Evolutionary conservation across 2,113 vertebrate species (phyloP).

Genomic region (Oncorhynchus mykiss): DNA sequence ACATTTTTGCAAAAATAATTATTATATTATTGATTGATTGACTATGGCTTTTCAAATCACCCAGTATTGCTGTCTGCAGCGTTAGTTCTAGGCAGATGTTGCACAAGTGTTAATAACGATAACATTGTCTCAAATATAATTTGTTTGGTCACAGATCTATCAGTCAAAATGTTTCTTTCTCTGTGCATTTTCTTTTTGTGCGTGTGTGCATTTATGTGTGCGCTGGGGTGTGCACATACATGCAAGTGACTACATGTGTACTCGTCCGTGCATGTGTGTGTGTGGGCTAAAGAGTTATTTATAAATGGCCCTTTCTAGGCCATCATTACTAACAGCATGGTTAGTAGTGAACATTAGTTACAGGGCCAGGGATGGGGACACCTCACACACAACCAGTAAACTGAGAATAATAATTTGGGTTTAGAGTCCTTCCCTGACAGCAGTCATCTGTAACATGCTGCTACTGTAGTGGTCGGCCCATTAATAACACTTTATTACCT

Average conservation of each 20-base stretch:
- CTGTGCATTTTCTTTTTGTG: not conserved
- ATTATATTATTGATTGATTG: too few relatives aligned
- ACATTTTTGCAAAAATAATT: too few relatives aligned
- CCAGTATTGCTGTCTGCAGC: too few relatives aligned
- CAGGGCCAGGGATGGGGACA: constrained; percentile 87
- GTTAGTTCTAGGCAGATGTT: too few relatives aligned
- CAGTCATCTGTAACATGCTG: constrained; percentile 97
- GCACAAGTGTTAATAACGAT: too few relatives aligned
- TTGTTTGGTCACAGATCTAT: too few relatives aligned
- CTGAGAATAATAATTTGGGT: constrained; percentile 99
- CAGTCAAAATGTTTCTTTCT: not conserved
- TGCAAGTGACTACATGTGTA: not conserved
- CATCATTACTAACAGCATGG: constrained; percentile 90
- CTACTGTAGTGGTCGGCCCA: constrained; percentile 95
- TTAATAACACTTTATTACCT: constrained; percentile 99
- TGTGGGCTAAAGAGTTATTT: not conserved
- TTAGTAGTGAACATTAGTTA: constrained; percentile 99
- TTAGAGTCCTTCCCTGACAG: constrained; percentile 95
- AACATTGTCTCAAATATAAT: too few relatives aligned
- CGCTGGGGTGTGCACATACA: not conserved
- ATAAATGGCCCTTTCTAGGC: constrained; percentile 42
- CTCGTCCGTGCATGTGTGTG: not conserved
- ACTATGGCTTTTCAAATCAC: too few relatives aligned
- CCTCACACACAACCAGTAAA: constrained; percentile 94
- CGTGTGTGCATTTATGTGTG: too few relatives aligned